Evolutionary conservation across 2,113 vertebrate genomes (phyloP), one percentile per base, ranked within the genome.

Genomic region (Pygoscelis adeliae): DNA sequence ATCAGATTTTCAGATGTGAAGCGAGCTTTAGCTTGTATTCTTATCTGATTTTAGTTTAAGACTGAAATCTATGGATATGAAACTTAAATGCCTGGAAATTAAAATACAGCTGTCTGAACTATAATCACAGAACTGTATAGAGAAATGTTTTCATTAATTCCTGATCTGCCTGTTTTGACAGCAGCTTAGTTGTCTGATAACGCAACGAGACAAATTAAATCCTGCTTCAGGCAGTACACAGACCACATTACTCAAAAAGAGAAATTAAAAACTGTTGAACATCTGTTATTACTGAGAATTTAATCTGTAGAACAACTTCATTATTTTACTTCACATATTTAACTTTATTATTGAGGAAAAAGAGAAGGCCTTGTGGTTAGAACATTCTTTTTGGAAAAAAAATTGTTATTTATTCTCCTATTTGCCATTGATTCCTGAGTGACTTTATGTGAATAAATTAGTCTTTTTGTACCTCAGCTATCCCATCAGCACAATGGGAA

Each of bases 101-200:
- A 93, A 96, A 95, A 82, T 92, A 18, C 87, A 90, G 58, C 86
- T 97, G 87, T 79, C 87, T 93, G 58, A 77, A 74, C 46, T 84
- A 78, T 73, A 96, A 89, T 93, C 91, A 88, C 50, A 94, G 76
- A 95, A 49, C 25, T 70, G 52, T 27, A 70, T 3, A 79, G 71
- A 96, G 86, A 94, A 93, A 94, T 87, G 16, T 95, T 95, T 93
- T 94, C 82, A 95, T 97, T 94, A 96, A 95, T 97, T 96, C 89
- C 84, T 73, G 83, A 90, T 96, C 82, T 93, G 74, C 87, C 87
- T 97, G 89, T 95, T 98, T 97, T 95, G 89, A 96, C 80, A 86
- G 94, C 74, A 84, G 93, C 89, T 97, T 95, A 95, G 89, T 81
- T 97, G 91, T 83, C 87, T 98, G 95, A 97, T 97, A 98, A 94